Conservation (phyloP, 2,113 vertebrate species). For the Rhadina sibilatrix region DNA sequence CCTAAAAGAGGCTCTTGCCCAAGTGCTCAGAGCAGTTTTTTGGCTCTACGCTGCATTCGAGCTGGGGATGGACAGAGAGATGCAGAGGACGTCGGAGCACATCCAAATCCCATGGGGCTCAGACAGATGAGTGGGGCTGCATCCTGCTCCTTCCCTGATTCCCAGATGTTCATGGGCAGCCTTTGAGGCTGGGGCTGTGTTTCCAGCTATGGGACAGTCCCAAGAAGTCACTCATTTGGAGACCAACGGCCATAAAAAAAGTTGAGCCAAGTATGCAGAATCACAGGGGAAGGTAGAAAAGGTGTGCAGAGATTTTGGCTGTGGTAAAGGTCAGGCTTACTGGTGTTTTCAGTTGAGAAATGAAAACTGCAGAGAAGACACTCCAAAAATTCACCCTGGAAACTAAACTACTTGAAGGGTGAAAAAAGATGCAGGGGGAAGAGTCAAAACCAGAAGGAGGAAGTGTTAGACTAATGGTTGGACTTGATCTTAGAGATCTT, state of each 20-base stretch:
- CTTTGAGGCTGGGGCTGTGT: neutral
- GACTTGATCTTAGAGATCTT: neutral
- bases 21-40: slow-evolving; percentile 45
- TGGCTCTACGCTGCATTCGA: neutral
- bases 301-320: neutral
- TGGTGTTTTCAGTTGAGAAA: neutral
- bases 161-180: neutral
- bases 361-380: neutral
- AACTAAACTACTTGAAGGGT: neutral
- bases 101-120: neutral
- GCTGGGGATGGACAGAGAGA: neutral
- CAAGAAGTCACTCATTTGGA: neutral
- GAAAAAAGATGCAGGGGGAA: neutral
- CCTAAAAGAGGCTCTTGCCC: slow-evolving; percentile 43
- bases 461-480: neutral
- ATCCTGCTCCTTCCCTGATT: neutral
- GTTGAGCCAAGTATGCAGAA: neutral
- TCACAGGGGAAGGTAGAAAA: neutral
- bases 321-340: neutral
- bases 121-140: neutral
- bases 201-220: neutral
- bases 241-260: neutral
- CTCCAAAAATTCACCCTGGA: neutral
- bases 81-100: neutral
- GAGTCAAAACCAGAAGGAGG: neutral